A percentile compares a stretch with the other conserved stretches of the same genome.
These are phyloP conservation scores for chimpanzee (Pan troglodytes) DNA, from an alignment of 2,113 vertebrate genomes.

Conservation along the genomic window NHGRI_mPanTro3-v2.1_pri NC_072419.2:49267001-49267500, in stretches of 20 bases:
- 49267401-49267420: constrained; percentile 18
- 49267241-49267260: neutral
- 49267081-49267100: too few relatives aligned
- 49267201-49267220: neutral
- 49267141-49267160: too few relatives aligned
- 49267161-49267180: neutral
- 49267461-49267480: neutral
- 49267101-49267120: too few relatives aligned
- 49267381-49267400: neutral
- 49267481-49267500: neutral
- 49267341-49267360: neutral
- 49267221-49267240: neutral
- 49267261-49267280: neutral
- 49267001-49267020: too few relatives aligned
- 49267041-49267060: too few relatives aligned
- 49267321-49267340: neutral
- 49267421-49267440: constrained; percentile 33
- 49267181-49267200: neutral
- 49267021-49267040: too few relatives aligned
- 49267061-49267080: too few relatives aligned
- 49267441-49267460: neutral
- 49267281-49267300: neutral
- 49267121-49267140: neutral
- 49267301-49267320: neutral
- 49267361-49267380: neutral